These are phyloP conservation scores for Erythrolamprus reginae DNA, from an alignment of 2,113 vertebrate genomes.

Conservation along the genomic window DNA sequence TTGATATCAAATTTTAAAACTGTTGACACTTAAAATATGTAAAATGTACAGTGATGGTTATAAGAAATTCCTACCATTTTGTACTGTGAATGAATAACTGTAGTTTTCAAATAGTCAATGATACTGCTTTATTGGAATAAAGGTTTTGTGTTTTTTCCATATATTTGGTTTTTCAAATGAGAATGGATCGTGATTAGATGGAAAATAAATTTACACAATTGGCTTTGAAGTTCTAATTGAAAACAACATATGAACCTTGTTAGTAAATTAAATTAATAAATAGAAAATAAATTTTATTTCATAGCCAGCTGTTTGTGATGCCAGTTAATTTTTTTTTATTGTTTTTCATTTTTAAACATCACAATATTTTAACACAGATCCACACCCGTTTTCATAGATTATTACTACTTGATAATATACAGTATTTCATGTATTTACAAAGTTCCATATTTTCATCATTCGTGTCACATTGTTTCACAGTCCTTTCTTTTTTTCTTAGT, in stretches of 20 bases:
- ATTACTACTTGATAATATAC: no score
- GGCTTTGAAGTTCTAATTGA: neutral
- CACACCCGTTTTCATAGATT: no score
- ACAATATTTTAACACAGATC: no score
- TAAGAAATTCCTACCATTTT: slow-evolving; percentile 63
- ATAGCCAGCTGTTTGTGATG: neutral
- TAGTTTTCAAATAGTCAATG: slow-evolving; percentile 55
- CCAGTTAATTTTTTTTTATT: no score
- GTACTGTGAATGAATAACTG: slow-evolving; percentile 68
- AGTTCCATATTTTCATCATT: no score
- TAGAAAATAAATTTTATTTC: neutral
- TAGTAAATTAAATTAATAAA: neutral
- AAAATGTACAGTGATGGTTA: slow-evolving; percentile 68
- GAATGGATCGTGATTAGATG: slow-evolving; percentile 24
- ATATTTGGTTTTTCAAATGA: slow-evolving; percentile 38
- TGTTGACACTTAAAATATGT: slow-evolving; percentile 65
- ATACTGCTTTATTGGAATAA: slow-evolving; percentile 60
- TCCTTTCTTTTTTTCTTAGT: no score
- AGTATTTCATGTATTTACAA: no score
- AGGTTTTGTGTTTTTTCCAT: slow-evolving; percentile 45
- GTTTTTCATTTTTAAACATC: no score
- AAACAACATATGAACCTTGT: neutral
- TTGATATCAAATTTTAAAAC: slow-evolving; percentile 71
- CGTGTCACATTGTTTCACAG: no score
- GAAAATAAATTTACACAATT: neutral